A percentile compares a stretch with the other conserved stretches of the same genome.
Conservation (phyloP, 1,140 invertebrate species). For the Bombus sibiricus region DNA sequence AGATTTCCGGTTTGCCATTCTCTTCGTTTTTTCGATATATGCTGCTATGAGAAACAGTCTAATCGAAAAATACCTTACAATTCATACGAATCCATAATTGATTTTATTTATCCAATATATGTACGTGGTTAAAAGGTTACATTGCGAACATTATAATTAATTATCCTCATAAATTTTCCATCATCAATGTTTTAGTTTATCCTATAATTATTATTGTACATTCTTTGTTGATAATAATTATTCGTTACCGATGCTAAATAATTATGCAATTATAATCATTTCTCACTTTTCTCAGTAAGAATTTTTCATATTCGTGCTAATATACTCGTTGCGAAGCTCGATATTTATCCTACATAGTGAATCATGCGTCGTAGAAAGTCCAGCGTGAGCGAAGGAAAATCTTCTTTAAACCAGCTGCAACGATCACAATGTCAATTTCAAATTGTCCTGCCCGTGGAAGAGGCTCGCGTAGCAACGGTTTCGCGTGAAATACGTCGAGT, state of each 20-base stretch:
- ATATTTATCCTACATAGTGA: rapidly evolving
- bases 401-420: not conserved
- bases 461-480: not conserved
- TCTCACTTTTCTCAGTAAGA: not conserved
- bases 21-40: not conserved
- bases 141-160: not conserved
- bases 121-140: not conserved
- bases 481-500: not conserved
- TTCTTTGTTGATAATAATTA: too few species aligned
- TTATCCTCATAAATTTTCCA: too few species aligned
- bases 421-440: not conserved
- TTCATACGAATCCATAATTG: not conserved
- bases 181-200: not conserved
- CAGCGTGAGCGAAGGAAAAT: not conserved
- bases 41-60: too few species aligned
- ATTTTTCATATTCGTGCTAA: not conserved
- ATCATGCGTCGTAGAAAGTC: not conserved
- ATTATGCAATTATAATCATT: not conserved
- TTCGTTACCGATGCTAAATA: too few species aligned
- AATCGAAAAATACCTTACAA: not conserved
- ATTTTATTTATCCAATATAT: not conserved
- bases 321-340: not conserved
- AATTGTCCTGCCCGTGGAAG: not conserved
- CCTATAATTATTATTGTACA: not conserved
- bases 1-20: not conserved